A percentile compares a stretch with the other conserved stretches of the same genome.
These are phyloP conservation scores for Julus scandinavius DNA, from an alignment of 2,888 invertebrate species.

Conservation along the genomic window DNA sequence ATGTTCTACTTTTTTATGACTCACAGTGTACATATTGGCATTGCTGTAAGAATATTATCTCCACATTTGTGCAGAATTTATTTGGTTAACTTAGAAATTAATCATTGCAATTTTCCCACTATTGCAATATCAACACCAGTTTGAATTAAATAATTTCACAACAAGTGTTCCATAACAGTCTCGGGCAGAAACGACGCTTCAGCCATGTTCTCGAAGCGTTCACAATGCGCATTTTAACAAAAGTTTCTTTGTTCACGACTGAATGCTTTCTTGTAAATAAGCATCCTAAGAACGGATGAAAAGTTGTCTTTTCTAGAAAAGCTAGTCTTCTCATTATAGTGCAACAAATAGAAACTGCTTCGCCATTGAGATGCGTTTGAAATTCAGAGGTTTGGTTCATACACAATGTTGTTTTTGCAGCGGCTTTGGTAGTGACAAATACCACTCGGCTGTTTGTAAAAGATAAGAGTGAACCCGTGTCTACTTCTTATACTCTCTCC, in stretches of 20 bases:
- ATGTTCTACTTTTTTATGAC: too few relatives aligned
- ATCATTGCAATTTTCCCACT: background rate
- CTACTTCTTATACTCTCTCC: conserved; percentile 16
- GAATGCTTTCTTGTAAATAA: conserved; percentile 32
- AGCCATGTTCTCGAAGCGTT: background rate
- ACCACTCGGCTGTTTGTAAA: conserved; percentile 42
- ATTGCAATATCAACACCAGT: background rate
- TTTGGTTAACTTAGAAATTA: background rate
- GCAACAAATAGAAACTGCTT: conserved; percentile 21
- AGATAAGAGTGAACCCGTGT: conserved; percentile 34
- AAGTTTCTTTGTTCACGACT: background rate
- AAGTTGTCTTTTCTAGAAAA: background rate
- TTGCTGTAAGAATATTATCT: too few relatives aligned
- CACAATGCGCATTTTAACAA: background rate
- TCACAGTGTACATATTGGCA: too few relatives aligned
- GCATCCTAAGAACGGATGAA: conserved; percentile 8
- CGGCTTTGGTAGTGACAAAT: conserved; percentile 21
- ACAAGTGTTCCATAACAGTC: background rate
- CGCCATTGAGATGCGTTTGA: background rate
- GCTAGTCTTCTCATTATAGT: background rate
- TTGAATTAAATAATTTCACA: background rate
- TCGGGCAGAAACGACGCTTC: background rate
- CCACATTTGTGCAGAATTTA: background rate
- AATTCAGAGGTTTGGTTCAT: background rate
- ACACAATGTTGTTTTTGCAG: conserved; percentile 30